These are phyloP conservation scores for Danio tinwini DNA, from an alignment of 2,797 vertebrate genomes.

Conservation along the genomic window DNA sequence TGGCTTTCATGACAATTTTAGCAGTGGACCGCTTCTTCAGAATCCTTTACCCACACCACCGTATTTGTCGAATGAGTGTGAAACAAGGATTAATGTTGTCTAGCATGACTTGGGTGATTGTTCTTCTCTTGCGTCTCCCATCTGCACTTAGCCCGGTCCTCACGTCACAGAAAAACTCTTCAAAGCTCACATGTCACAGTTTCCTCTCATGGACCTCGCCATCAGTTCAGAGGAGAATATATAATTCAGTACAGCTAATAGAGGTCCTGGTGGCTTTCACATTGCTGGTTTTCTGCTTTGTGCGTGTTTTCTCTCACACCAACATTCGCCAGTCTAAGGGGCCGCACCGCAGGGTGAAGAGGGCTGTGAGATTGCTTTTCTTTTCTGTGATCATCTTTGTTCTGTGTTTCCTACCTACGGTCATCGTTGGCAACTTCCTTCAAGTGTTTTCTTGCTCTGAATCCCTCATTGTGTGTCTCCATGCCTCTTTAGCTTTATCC, in stretches of 20 bases:
- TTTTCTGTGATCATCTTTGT: constrained; percentile 69
- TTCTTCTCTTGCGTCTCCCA: constrained; percentile 70
- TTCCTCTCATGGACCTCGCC: constrained; percentile 44
- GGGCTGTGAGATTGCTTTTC: constrained; percentile 61
- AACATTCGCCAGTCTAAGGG: constrained; percentile 55
- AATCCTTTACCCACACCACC: constrained; percentile 74
- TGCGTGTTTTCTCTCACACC: constrained; percentile 43
- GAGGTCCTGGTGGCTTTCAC: constrained; percentile 44
- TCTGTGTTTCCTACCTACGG: constrained; percentile 74
- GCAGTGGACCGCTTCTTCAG: constrained; percentile 79
- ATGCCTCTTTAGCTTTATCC: constrained; percentile 71
- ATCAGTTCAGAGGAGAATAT: constrained; percentile 41
- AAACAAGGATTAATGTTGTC: constrained; percentile 43
- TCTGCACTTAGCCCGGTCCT: constrained; percentile 66
- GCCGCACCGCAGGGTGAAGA: constrained; percentile 59
- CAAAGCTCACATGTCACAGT: constrained; percentile 45
- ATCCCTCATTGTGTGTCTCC: constrained; percentile 48
- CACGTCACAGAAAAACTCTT: constrained; percentile 30
- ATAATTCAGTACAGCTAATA: constrained; percentile 33
- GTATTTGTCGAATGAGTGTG: constrained; percentile 61
- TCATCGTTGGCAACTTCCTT: constrained; percentile 67
- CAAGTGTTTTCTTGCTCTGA: constrained; percentile 27
- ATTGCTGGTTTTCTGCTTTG: constrained; percentile 38
- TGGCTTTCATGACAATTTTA: constrained; percentile 76
- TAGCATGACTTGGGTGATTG: constrained; percentile 67